A percentile compares a stretch with the other conserved stretches of the same genome.
These are phyloP conservation scores for Alectoris magna DNA, from an alignment of 2,797 vertebrate species.

Conservation along the genomic window DNA sequence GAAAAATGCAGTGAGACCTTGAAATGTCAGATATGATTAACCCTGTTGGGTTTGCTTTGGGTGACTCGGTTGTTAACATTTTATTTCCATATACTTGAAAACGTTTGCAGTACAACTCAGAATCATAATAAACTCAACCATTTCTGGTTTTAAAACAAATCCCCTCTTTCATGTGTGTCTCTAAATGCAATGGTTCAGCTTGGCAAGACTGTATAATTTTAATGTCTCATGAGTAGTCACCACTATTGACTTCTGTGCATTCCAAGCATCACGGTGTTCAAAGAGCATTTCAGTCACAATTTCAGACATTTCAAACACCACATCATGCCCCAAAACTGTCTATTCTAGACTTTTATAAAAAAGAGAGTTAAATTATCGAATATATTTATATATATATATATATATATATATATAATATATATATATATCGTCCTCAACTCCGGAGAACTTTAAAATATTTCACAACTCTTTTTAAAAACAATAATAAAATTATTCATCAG, in stretches of 20 bases:
- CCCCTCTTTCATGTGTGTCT: neutral
- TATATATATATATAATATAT: too few species aligned
- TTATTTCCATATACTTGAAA: neutral
- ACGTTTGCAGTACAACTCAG: neutral
- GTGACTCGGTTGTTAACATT: neutral
- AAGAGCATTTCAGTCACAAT: neutral
- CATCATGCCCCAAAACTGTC: neutral
- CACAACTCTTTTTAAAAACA: neutral
- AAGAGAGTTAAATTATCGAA: neutral
- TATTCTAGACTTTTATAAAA: neutral
- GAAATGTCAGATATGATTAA: neutral
- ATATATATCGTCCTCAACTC: neutral
- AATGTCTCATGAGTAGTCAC: neutral
- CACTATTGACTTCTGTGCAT: neutral
- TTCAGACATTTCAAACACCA: neutral
- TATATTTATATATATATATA: neutral
- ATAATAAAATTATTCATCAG: neutral
- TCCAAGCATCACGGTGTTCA: neutral
- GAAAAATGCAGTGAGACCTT: neutral
- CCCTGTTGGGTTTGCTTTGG: neutral
- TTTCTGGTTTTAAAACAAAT: neutral
- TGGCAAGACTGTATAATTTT: neutral
- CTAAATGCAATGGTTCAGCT: neutral
- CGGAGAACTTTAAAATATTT: neutral
- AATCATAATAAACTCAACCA: neutral